Base-by-base conservation (phyloP, 2,797 vertebrate species). In the Arctocebus calabarensis region DNA sequence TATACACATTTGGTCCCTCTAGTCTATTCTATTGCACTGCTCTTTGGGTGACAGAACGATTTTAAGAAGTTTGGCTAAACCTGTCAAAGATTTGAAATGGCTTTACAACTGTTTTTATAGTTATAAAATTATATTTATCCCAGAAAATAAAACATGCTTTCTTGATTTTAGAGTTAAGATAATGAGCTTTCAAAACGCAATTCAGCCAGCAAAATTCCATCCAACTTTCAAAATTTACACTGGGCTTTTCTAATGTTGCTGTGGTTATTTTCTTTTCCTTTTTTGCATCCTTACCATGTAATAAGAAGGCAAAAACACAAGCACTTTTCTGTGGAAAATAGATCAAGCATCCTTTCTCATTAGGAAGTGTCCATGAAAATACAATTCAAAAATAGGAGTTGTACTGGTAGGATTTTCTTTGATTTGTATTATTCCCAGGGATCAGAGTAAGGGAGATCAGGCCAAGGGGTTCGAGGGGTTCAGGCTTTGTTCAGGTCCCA, bases 1-100 rank as follows among this genome's bases (percentile, higher is more conserved):
- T 75, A 89, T 93, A 82, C 88, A 71, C 87, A 86, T 85, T 91
- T 86, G 84, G 62, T 68, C 92, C 84, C 68, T 90, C 22, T 84
- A 64, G 88, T 92, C 62, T 87, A 64, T 89, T 94, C 75, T 83
- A n/a, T 84, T 90, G 57, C 20, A 32, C 52, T 93, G 84, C 92
- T 89, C 82, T 73, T 83, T 96, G 94, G 87, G 89, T 94, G 94
- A 91, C 64, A 94, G 88, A 87, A 94, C n/a, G 66, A 3, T 81
- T 93, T 84, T 79, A 97, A 90, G 88, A 94, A 89, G 91, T 94
- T 95, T 96, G 78, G 77, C 16, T 78, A 81, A 95, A 92, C 83
- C 64, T 89, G 79, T 90, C 23, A 88, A 84, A 79, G 34, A 25
- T 96, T 97, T 91, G 87, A 93, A 85, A 90, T 32, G 48, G 37